Base-by-base conservation (phyloP, 2,797 vertebrate genomes). In the Brachyrhaphis roseni region DNA sequence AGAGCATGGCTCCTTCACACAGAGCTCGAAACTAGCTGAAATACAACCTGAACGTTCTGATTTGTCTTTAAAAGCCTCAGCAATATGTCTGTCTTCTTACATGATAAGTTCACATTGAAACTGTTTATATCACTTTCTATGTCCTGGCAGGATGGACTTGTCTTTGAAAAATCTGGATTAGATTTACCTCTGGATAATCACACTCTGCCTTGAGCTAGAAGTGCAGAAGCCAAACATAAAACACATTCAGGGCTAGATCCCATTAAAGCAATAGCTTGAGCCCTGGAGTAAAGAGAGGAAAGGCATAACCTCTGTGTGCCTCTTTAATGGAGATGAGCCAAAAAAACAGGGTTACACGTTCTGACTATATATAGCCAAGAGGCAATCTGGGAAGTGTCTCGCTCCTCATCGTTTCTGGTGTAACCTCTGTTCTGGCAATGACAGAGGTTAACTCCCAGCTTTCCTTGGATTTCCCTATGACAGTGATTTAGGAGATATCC, bases 201-300 rank as follows among this genome's bases (percentile, higher is more conserved):
- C 82, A 68, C 72, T 12, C 71, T 76, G 87, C 89, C 78, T 84
- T 78, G 46, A 90, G 87, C 86, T 78, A 73, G 23, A 47, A 85
- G 74, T 82, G 82, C 85, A 80, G 77, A 86, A 84, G 82, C 80
- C 77, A 79, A 90, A 91, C 89, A 88, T 82, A 80, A 91, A 92
- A 91, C 87, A 89, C 80, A 89, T 79, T 86, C 46, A 53, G 73
- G 81, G 72, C 76, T 46, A 78, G 78, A 92, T 91, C 89, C 88
- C 85, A 88, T 93, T 90, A 91, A 89, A 91, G 82, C 53, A 55
- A 84, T 81, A 81, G 80, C 77, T 78, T 82, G 49, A 87, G 82
- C 79, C 49, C 57, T 47, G 46, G 75, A 87, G 86, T 76, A 74
- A 79, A 77, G 72, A 84, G 77, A 85, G 72, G 64, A 79, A 87